Percentiles rank a stretch among this genome's conserved stretches.
phyloP scores from a whole-genome alignment of 2,888 invertebrate species.

The Coelopa pilipes region DNA sequence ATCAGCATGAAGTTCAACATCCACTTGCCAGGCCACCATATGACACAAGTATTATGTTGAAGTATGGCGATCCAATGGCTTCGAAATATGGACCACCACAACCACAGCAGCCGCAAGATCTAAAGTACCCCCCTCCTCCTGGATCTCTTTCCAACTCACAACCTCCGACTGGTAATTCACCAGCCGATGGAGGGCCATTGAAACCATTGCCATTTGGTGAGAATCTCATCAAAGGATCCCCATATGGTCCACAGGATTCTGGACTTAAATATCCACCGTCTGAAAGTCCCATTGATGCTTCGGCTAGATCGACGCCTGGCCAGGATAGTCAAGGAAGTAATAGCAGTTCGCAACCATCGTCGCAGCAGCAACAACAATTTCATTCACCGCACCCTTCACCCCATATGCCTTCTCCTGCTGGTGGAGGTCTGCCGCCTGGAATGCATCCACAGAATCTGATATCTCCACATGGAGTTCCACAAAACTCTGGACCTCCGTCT shows the following conservation, averaged over 20 bases:
- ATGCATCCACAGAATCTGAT: slow-evolving; percentile 66
- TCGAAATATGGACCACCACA: slow-evolving; percentile 62
- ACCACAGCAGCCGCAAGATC: slow-evolving; percentile 59
- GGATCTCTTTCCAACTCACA: slow-evolving; percentile 37
- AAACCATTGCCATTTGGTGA: slow-evolving; percentile 63
- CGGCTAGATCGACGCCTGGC: slow-evolving; percentile 65
- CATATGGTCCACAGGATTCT: slow-evolving; percentile 57
- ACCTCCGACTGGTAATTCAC: slow-evolving; percentile 40
- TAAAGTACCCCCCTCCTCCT: slow-evolving; percentile 62
- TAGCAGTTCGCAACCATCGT: slow-evolving; percentile 63
- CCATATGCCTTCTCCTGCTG: slow-evolving; percentile 63
- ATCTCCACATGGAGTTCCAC: slow-evolving; percentile 55
- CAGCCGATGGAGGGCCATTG: slow-evolving; percentile 46
- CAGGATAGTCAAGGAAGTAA: slow-evolving; percentile 67
- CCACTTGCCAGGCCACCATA: slow-evolving; percentile 63
- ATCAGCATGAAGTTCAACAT: slow-evolving; percentile 63
- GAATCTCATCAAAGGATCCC: slow-evolving; percentile 65
- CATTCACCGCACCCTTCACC: slow-evolving; percentile 66
- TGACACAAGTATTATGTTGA: slow-evolving; percentile 65
- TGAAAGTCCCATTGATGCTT: slow-evolving; percentile 66
- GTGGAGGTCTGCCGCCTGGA: slow-evolving; percentile 60
- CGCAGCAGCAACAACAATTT: slow-evolving; percentile 58
- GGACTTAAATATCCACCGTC: slow-evolving; percentile 57
- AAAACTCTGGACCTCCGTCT: slow-evolving; percentile 39
- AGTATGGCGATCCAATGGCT: slow-evolving; percentile 65